These are phyloP conservation scores for Aphodius sticticus DNA, from an alignment of 2,888 invertebrate species.

Conservation along the genomic window DNA sequence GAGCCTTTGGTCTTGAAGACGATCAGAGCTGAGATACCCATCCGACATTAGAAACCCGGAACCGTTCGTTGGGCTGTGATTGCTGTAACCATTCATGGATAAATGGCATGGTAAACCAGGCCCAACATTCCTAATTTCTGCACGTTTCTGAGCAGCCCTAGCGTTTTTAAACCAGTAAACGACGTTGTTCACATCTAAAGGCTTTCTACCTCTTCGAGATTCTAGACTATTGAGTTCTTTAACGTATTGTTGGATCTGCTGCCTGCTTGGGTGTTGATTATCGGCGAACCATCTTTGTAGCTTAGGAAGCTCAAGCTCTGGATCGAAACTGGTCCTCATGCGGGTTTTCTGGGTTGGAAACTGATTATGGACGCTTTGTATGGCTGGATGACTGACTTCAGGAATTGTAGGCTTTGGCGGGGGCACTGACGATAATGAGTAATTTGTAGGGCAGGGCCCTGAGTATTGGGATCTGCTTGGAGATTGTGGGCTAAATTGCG, in stretches of 20 bases:
- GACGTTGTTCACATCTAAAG: constrained; percentile 94
- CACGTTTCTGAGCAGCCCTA: constrained; percentile 92
- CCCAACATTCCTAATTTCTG: constrained; percentile 75
- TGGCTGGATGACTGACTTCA: constrained; percentile 74
- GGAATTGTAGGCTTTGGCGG: constrained; percentile 60
- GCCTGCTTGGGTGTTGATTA: constrained; percentile 96
- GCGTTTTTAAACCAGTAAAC: constrained; percentile 99
- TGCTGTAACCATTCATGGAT: constrained; percentile 71
- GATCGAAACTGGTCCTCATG: constrained; percentile 97
- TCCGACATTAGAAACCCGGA: constrained; percentile 69
- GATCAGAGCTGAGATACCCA: constrained; percentile 64
- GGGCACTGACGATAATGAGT: constrained; percentile 59
- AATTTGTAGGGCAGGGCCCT: constrained; percentile 62
- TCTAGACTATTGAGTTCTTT: constrained; percentile 92
- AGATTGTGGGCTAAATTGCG: constrained; percentile 72
- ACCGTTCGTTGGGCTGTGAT: constrained; percentile 71
- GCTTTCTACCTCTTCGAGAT: constrained; percentile 91
- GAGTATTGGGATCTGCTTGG: constrained; percentile 57
- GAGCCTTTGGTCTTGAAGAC: constrained; percentile 63
- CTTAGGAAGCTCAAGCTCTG: constrained; percentile 94
- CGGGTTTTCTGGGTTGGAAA: constrained; percentile 88
- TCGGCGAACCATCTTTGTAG: constrained; percentile 96
- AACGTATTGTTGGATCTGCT: constrained; percentile 96
- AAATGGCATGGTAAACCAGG: constrained; percentile 67
- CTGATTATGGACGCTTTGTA: constrained; percentile 79